Evolutionary conservation across 2,797 vertebrate genomes (phyloP).

Genomic region (Furcifer pardalis): DNA sequence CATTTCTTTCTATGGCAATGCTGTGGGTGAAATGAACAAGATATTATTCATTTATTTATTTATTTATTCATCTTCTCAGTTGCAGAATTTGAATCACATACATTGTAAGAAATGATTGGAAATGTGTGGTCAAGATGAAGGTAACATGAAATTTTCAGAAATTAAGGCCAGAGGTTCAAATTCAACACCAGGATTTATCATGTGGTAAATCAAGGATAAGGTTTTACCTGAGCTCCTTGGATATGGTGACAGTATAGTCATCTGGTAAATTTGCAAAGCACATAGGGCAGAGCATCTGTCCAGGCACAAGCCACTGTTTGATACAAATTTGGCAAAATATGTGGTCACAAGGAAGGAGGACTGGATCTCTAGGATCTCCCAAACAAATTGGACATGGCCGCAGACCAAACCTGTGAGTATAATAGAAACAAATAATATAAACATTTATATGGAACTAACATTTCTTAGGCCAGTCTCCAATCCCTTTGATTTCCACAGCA

Average conservation of each 20-base stretch:
- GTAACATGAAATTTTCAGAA: background rate
- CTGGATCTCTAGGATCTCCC: slow-evolving; percentile 81
- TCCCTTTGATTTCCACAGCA: background rate
- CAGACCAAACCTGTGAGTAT: slow-evolving; percentile 78
- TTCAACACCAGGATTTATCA: background rate
- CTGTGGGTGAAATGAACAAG: slow-evolving; percentile 66
- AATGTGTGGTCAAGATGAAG: background rate
- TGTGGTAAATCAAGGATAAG: background rate
- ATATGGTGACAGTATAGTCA: slow-evolving; percentile 70
- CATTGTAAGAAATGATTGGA: rapidly evolving
- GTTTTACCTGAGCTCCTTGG: slow-evolving; percentile 79
- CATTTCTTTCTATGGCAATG: slow-evolving; percentile 74
- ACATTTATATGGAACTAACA: background rate
- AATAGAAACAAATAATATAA: background rate
- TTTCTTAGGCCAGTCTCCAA: background rate
- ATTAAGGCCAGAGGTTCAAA: background rate
- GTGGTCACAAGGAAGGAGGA: slow-evolving; percentile 86
- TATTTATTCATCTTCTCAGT: no score
- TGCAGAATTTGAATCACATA: background rate
- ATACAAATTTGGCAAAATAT: slow-evolving; percentile 86
- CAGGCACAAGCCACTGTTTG: slow-evolving; percentile 74
- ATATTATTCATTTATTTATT: background rate
- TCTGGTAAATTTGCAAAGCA: slow-evolving; percentile 77
- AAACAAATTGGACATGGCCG: slow-evolving; percentile 82
- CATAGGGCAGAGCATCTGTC: slow-evolving; percentile 85